Evolutionary conservation across 2,113 vertebrate species (phyloP).

Genomic region (Catagonus wagneri): DNA sequence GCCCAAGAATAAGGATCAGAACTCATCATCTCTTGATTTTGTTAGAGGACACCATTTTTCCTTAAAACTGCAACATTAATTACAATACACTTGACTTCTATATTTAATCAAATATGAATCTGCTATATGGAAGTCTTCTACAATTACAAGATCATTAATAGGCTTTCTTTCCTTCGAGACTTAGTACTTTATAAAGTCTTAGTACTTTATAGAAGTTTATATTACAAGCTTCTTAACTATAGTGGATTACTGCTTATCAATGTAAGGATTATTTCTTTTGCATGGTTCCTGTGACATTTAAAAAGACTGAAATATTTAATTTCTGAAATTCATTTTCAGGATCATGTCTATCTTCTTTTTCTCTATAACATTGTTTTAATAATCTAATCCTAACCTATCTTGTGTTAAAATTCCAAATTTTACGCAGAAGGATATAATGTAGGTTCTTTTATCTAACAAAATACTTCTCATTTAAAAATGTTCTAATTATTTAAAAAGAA

Average conservation of each 20-base stretch:
- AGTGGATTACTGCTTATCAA: not conserved
- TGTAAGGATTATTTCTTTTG: not conserved
- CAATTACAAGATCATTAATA: constrained; percentile 1
- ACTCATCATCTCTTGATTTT: not conserved
- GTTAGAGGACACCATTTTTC: not conserved
- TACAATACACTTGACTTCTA: not conserved
- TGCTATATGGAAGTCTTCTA: not conserved
- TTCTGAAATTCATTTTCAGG: constrained; percentile 27
- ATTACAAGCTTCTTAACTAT: not conserved
- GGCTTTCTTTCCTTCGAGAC: not conserved
- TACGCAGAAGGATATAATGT: not conserved
- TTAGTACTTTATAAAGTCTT: not conserved
- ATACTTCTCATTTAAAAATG: not conserved
- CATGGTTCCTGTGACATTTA: not conserved
- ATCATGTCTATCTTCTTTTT: not conserved
- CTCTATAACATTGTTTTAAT: not conserved
- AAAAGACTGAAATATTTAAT: constrained; percentile 33
- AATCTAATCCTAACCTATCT: not conserved
- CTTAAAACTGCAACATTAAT: not conserved
- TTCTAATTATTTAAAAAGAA: not conserved
- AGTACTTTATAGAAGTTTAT: not conserved
- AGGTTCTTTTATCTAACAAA: constrained; percentile 5
- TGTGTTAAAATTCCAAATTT: not conserved
- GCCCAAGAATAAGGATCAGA: not conserved
- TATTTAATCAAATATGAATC: not conserved